Evolutionary conservation across 2,888 invertebrate genomes (phyloP), one percentile per base, ranked within the genome.

Genomic region (Chirona hameri): DNA sequence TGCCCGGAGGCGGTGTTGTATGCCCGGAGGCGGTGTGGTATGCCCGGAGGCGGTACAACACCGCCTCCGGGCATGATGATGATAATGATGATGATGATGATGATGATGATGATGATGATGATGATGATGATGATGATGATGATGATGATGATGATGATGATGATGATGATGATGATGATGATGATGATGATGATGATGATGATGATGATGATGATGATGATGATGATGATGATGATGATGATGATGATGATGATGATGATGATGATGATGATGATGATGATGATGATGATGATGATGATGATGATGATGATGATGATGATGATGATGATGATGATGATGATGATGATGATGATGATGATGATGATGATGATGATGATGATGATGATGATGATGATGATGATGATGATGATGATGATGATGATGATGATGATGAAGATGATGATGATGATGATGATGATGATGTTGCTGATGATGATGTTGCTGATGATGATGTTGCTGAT

Each of bases 111-210:
- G 29, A 79, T 79, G 29, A 79, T 79, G 29, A 79, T 79, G 29
- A 79, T 79, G 29, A 79, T 79, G 29, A 79, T 79, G 27, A 79
- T 79, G 29, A 79, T 79, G 27, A 79, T 79, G 27, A 15, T n/a
- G 29, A 79, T 79, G 27, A 79, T 79, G 29, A 79, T 79, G 29
- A 79, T 79, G 15, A 79, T 79, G 27, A 79, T 21, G 29, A 79
- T 79, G 29, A 79, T 79, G 29, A 15, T 21, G 27, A 79, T 79
- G 29, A 79, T 27, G 27, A 15, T 79, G 27, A 79, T 79, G 29
- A 79, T n/a, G 29, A n/a, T 79, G 27, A 79, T 79, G 27, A 79
- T 79, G 15, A 79, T 79, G 29, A 21, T 79, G 29, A 79, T 79
- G 27, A 79, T 27, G 27, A 79, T 79, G 15, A 79, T 21, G 29